Evolutionary conservation across 2,888 invertebrate genomes (phyloP).

Genomic region (Plebejus argus): DNA sequence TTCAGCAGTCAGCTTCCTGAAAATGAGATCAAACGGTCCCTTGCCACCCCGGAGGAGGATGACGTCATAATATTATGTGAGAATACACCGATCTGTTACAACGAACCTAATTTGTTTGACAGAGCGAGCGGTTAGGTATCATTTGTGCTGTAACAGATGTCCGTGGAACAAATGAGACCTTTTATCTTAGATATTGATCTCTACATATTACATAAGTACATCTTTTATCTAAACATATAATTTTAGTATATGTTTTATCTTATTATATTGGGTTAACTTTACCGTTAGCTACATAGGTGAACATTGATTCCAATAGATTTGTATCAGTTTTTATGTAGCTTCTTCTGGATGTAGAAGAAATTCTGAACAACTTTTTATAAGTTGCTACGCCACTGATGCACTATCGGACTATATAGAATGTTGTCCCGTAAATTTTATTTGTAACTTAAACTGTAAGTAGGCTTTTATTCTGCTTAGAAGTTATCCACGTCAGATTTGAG

Average conservation of each 20-base stretch:
- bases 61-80: not conserved
- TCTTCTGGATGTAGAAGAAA: not conserved
- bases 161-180: not conserved
- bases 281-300: too few relatives aligned
- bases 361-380: not conserved
- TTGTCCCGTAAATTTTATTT: too few relatives aligned
- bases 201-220: not conserved
- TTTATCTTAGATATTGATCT: conserved; percentile 1
- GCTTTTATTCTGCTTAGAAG: too few relatives aligned
- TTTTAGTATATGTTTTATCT: too few relatives aligned
- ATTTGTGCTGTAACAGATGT: conserved; percentile 5
- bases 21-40: too few relatives aligned
- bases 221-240: too few relatives aligned
- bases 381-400: too few relatives aligned
- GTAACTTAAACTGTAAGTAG: too few relatives aligned
- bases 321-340: not conserved
- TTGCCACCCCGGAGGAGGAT: not conserved
- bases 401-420: too few relatives aligned
- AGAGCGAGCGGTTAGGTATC: not conserved
- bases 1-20: too few relatives aligned
- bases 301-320: not conserved
- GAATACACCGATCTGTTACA: not conserved
- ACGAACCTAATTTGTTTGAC: conserved; percentile 18
- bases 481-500: too few relatives aligned
- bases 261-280: too few relatives aligned